Evolutionary conservation across 2,113 vertebrate species (phyloP).

Genomic region (Anhinga anhinga): DNA sequence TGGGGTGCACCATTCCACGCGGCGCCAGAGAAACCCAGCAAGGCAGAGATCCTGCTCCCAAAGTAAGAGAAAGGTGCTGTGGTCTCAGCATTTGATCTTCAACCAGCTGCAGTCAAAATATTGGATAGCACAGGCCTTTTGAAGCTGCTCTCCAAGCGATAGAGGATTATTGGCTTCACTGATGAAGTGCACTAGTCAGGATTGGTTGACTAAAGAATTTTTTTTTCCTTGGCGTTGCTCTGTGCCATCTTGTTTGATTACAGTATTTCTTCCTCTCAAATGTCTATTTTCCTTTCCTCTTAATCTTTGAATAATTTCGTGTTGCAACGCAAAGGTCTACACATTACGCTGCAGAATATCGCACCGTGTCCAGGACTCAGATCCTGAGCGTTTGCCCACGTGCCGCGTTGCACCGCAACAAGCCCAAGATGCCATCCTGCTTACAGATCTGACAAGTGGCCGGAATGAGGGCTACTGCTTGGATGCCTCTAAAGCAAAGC

Average conservation of each 20-base stretch:
- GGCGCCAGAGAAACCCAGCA: background rate
- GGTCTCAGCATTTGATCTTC: slow-evolving; percentile 23
- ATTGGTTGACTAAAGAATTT: slow-evolving; percentile 2
- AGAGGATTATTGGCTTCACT: background rate
- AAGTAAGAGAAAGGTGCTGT: background rate
- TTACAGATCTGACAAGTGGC: slow-evolving; percentile 13
- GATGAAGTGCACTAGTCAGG: background rate
- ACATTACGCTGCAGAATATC: background rate
- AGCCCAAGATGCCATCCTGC: background rate
- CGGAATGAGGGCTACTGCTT: background rate
- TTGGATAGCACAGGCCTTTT: slow-evolving; percentile 13
- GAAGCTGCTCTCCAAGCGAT: slow-evolving; percentile 22
- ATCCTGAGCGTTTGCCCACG: background rate
- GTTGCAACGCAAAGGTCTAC: slow-evolving; percentile 5
- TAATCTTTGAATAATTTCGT: slow-evolving; percentile 12
- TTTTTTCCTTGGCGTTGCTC: slow-evolving; percentile 8
- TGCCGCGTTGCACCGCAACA: background rate
- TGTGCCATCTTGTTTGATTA: slow-evolving; percentile 45
- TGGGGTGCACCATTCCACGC: background rate
- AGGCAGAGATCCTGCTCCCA: background rate
- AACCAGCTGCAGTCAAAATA: slow-evolving; percentile 13
- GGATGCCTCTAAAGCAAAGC: background rate
- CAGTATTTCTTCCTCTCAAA: slow-evolving; percentile 5
- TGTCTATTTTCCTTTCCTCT: background rate
- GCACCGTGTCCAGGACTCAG: background rate